Evolutionary conservation across 1,140 invertebrate species (phyloP).

Genomic region (Tetramorium simillimum): DNA sequence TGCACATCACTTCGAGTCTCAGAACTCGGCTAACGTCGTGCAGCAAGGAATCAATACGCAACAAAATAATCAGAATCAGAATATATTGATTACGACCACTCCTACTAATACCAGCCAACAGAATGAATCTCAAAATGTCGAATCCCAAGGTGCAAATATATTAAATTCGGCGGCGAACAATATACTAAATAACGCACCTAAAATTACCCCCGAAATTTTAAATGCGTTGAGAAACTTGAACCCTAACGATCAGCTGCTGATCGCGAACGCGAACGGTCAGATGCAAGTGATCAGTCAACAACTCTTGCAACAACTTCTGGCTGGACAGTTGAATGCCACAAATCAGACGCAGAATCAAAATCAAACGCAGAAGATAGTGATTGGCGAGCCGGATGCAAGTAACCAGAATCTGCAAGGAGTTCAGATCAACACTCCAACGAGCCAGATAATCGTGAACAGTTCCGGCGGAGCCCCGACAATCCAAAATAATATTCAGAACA

Average conservation of each 20-base stretch:
- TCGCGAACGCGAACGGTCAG: conserved; percentile 84
- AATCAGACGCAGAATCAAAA: conserved; percentile 77
- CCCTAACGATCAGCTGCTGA: conserved; percentile 83
- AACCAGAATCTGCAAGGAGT: conserved; percentile 83
- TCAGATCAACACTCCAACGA: conserved; percentile 84
- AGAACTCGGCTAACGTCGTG: conserved; percentile 61
- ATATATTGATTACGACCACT: conserved; percentile 80
- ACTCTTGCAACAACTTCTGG: conserved; percentile 82
- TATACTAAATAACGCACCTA: conserved; percentile 82
- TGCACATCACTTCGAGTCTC: conserved; percentile 71
- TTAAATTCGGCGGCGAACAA: conserved; percentile 80
- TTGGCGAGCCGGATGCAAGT: conserved; percentile 81
- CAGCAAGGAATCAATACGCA: conserved; percentile 69
- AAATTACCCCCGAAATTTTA: conserved; percentile 84
- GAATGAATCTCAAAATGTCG: conserved; percentile 72
- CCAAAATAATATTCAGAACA: conserved; percentile 85
- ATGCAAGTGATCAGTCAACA: conserved; percentile 85
- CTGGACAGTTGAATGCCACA: conserved; percentile 80
- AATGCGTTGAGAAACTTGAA: conserved; percentile 84
- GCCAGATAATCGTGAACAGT: conserved; percentile 85
- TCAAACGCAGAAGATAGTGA: conserved; percentile 84
- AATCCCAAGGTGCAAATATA: conserved; percentile 72
- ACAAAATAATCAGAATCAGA: conserved; percentile 78
- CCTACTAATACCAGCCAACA: conserved; percentile 69
- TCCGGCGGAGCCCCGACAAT: conserved; percentile 84